Evolutionary conservation across 2,888 invertebrate genomes (phyloP), one percentile per base, ranked within the genome.

Genomic region (Cremastinae sp.): DNA sequence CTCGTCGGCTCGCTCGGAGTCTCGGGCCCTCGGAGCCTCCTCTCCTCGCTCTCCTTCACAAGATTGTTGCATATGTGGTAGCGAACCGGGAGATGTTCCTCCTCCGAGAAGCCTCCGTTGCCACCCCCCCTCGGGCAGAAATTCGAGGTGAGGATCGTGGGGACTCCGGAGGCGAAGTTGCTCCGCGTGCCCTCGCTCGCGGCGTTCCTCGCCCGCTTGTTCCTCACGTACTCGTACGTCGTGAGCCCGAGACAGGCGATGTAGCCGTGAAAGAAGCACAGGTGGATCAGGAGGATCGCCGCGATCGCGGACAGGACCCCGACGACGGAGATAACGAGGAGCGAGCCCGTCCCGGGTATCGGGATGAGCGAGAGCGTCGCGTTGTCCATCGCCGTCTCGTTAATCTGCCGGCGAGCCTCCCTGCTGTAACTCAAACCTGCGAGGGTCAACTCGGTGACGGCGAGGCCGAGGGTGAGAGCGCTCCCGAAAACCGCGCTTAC

Each of bases 211-310:
- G 85, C 84, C 0, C 88, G 81, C 41, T 87, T 87, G 12, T 81
- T 85, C 0, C 93, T 90, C 66, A 97, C 95, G 90, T 97, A 97
- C 87, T 97, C 97, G 90, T 97, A 97, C 0, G 97, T 97, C 16
- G 97, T 96, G 51, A 97, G 91, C 0, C 96, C 97, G 83, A 96
- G 90, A 81, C 94, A 93, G 1, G 94, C 94, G 86, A 97, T 96
- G 90, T 97, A 97, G 74, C 96, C 93, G 90, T 97, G 97, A 89
- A 97, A 97, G 90, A 95, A 95, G 87, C 95, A 95, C 64, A 97
- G 91, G 90, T 97, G 97, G 78, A 96, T 90, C 71, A 97, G 92
- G 58, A 97, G 92, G 28, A 94, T 94, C 0, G 95, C 94, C 3
- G 95, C 94, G 10, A 95, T 92, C 18, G 95, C 92, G n/a, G 96